Evolutionary conservation across 2,113 vertebrate species (phyloP).

Genomic region (Thermophis baileyi): DNA sequence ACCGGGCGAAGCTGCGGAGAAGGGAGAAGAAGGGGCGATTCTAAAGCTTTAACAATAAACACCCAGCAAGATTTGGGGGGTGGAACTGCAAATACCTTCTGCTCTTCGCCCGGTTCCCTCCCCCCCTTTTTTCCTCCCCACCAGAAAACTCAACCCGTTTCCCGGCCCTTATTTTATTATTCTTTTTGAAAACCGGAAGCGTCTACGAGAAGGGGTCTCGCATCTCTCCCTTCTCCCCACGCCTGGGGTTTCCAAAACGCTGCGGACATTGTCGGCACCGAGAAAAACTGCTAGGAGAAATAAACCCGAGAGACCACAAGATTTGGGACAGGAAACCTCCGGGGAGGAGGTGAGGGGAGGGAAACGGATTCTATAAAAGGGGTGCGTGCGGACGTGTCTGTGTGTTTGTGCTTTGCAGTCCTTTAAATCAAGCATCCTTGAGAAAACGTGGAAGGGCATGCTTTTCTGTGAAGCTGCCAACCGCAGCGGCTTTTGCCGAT

Average conservation of each 20-base stretch:
- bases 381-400: neutral
- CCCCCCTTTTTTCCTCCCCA: neutral
- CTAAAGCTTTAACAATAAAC: neutral
- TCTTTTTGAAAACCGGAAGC: neutral
- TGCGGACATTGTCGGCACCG: constrained; percentile 53
- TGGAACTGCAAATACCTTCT: neutral
- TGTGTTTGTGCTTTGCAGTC: constrained; percentile 8
- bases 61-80: neutral
- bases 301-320: constrained; percentile 9
- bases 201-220: neutral
- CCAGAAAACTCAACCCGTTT: neutral
- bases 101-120: neutral
- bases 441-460: neutral
- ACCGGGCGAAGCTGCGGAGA: neutral
- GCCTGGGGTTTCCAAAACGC: neutral
- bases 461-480: neutral
- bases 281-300: constrained; percentile 39
- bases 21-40: neutral
- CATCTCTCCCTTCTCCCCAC: neutral
- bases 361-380: constrained; percentile 36
- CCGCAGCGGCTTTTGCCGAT: constrained; percentile 6
- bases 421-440: constrained; percentile 31
- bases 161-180: neutral
- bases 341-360: constrained; percentile 23
- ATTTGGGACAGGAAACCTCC: constrained; percentile 42